Percentiles rank a stretch among this genome's conserved stretches.
Conservation (phyloP, 2,113 vertebrate species). For the Neopipo cinnamomea region DNA sequence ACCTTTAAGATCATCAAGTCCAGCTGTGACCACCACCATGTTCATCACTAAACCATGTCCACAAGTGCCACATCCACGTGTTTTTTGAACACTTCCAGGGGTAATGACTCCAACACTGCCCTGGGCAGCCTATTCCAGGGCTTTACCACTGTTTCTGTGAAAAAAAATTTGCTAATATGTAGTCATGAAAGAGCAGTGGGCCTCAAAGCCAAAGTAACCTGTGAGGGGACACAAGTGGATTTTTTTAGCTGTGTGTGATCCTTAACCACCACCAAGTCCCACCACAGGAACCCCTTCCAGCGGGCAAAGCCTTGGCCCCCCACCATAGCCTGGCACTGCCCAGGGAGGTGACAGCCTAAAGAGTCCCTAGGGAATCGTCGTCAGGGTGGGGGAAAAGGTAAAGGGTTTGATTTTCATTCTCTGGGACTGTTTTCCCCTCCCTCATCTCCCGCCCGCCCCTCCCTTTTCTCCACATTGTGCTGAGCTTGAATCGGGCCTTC, state of each 20-base stretch:
- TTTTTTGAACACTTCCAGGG: background rate
- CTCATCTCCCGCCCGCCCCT: background rate
- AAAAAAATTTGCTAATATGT: background rate
- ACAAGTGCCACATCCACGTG: background rate
- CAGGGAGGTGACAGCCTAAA: background rate
- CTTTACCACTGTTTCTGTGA: background rate
- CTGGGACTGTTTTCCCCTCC: background rate
- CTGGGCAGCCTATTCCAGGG: background rate
- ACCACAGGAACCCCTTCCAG: background rate
- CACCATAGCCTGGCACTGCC: background rate
- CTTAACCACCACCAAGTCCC: background rate
- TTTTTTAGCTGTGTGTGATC: background rate
- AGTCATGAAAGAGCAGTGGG: background rate
- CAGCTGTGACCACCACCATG: fast-evolving
- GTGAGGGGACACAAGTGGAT: background rate
- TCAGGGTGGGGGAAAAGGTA: background rate
- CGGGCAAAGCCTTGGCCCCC: fast-evolving
- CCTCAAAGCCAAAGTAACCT: fast-evolving
- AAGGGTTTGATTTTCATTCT: slow-evolving; percentile 17
- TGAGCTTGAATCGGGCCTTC: slow-evolving; percentile 55
- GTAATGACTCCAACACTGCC: background rate
- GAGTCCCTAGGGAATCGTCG: background rate
- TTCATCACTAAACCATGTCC: background rate
- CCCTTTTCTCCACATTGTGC: slow-evolving; percentile 57
- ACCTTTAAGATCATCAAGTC: background rate